phyloP scores from a whole-genome alignment of 2,113 vertebrate species.

The Peromyscus californicus region DNA sequence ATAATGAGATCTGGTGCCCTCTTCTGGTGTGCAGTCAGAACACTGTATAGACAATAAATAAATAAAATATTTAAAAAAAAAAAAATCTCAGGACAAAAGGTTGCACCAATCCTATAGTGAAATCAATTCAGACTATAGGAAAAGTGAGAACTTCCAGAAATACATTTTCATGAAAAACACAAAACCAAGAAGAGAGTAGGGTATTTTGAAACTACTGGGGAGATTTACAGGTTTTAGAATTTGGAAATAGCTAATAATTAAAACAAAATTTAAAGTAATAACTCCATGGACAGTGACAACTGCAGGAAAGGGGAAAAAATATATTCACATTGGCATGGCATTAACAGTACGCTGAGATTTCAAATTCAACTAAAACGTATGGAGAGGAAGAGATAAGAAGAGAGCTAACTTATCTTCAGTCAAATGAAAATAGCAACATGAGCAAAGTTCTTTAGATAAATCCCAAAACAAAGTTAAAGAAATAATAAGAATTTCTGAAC shows the following conservation, averaged over 20 bases:
- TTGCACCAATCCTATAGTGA: not conserved
- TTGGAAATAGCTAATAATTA: not conserved
- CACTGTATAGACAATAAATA: no score
- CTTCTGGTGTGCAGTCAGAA: no score
- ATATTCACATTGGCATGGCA: not conserved
- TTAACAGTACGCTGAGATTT: conserved; percentile 39
- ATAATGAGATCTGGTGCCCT: no score
- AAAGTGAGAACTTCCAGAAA: not conserved
- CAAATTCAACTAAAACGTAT: conserved; percentile 39
- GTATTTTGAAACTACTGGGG: not conserved
- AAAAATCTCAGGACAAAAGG: not conserved
- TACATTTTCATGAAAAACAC: conserved; percentile 3
- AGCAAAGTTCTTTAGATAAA: not conserved
- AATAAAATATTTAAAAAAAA: no score
- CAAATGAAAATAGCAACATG: not conserved
- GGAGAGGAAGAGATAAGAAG: not conserved
- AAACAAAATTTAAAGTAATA: conserved; percentile 28
- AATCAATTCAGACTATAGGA: not conserved
- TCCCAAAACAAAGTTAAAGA: conserved; percentile 41
- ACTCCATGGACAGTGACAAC: conserved; percentile 14
- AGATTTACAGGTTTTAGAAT: not conserved
- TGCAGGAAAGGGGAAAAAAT: not conserved
- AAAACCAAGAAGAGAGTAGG: not conserved
- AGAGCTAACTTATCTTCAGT: not conserved
- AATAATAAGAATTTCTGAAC: not conserved